Evolutionary conservation across 2,113 vertebrate genomes (phyloP).

Genomic region (Alexandromys fortis): DNA sequence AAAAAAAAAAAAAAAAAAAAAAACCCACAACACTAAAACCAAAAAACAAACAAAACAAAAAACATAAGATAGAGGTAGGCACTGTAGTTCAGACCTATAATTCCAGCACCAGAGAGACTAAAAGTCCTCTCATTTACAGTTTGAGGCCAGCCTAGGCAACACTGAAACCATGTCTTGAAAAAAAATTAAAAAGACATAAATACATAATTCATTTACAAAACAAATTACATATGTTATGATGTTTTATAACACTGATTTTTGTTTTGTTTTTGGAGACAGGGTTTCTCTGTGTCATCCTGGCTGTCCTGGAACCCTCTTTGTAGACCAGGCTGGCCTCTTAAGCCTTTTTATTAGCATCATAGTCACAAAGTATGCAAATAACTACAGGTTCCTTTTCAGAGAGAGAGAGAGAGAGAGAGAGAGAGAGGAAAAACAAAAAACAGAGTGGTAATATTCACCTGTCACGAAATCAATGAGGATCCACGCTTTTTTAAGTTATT

Average conservation of each 20-base stretch:
- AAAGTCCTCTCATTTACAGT: neutral
- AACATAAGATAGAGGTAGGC: neutral
- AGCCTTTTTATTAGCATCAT: neutral
- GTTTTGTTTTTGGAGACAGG: neutral
- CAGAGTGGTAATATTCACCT: slow-evolving; percentile 56
- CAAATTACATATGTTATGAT: neutral
- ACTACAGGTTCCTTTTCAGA: slow-evolving; percentile 43
- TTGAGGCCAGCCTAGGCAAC: neutral
- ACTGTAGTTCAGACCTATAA: too few relatives aligned
- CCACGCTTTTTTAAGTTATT: slow-evolving; percentile 46
- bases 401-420: neutral
- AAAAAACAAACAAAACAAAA: neutral
- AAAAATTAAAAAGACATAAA: neutral
- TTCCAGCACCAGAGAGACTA: neutral
- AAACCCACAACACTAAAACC: neutral
- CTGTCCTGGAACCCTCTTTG: neutral
- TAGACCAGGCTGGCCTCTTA: neutral
- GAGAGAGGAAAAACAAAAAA: neutral
- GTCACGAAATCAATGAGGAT: slow-evolving; percentile 40
- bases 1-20: neutral
- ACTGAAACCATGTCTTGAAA: neutral
- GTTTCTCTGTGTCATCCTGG: neutral
- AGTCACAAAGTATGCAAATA: neutral
- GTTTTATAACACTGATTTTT: neutral
- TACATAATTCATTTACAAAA: neutral